These are phyloP conservation scores for Catostomus latipinnis DNA, from an alignment of 2,797 vertebrate species.

Conservation along the genomic window DNA sequence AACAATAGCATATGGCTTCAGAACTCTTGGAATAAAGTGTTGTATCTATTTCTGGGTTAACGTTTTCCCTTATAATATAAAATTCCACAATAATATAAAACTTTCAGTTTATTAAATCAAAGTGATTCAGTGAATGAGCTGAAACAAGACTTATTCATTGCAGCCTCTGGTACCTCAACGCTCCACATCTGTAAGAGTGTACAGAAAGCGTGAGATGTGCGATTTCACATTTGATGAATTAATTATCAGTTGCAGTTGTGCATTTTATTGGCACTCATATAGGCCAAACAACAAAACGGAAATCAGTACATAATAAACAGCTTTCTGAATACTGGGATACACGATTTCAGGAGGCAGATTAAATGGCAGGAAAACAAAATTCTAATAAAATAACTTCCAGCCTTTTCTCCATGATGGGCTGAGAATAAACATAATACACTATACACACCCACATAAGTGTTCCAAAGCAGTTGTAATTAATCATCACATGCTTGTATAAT, in stretches of 20 bases:
- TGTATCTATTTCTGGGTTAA: too few species aligned
- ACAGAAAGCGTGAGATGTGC: background rate
- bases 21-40: too few species aligned
- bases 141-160: background rate
- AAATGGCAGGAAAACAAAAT: conserved; percentile 55
- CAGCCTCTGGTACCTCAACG: background rate
- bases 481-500: conserved; percentile 63
- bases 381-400: conserved; percentile 71
- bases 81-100: background rate
- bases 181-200: conserved; percentile 24
- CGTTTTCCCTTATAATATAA: too few species aligned
- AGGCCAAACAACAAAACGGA: conserved; percentile 54
- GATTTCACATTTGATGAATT: conserved; percentile 55
- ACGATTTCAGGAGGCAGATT: conserved; percentile 61
- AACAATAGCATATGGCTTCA: too few species aligned
- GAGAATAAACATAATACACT: conserved; percentile 36
- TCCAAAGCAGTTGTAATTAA: conserved; percentile 63
- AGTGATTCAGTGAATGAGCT: background rate
- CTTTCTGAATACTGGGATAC: conserved; percentile 67
- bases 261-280: conserved; percentile 63
- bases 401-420: conserved; percentile 54
- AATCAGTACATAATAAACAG: conserved; percentile 63
- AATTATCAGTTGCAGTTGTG: conserved; percentile 50
- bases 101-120: background rate
- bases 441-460: conserved; percentile 47